Percentiles rank a stretch among this genome's conserved stretches.
Conservation (phyloP, 2,797 vertebrate genomes). For the Carcharodon carcharias region DNA sequence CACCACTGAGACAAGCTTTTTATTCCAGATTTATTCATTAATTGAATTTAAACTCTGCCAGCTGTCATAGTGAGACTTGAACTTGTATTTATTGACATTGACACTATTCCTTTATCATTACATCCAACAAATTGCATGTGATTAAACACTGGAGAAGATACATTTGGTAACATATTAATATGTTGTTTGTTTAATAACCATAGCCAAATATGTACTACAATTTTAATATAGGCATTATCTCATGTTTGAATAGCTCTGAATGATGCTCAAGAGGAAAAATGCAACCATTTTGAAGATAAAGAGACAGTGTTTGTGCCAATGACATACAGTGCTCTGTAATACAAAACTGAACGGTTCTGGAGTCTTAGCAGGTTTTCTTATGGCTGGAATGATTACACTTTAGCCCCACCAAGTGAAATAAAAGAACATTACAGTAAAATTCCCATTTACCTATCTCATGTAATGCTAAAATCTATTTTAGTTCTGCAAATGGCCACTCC, state of each 20-base stretch:
- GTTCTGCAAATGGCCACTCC: neutral
- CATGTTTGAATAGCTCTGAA: neutral
- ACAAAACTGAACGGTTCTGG: neutral
- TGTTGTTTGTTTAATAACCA: neutral
- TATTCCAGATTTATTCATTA: neutral
- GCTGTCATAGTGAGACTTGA: neutral
- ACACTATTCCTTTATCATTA: neutral
- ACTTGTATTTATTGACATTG: neutral
- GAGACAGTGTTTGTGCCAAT: neutral
- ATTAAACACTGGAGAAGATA: neutral
- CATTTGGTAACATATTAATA: neutral
- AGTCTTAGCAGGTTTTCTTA: neutral
- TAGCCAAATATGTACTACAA: neutral
- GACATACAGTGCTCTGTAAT: neutral
- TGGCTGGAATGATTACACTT: slow-evolving; percentile 11
- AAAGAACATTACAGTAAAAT: slow-evolving; percentile 5
- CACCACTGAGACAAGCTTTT: neutral
- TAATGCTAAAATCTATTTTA: neutral
- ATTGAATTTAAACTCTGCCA: neutral
- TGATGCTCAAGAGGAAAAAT: neutral
- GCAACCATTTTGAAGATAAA: neutral
- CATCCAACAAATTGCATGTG: neutral
- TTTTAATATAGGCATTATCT: neutral
- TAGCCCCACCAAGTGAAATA: slow-evolving; percentile 34
- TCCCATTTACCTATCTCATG: neutral